Evolutionary conservation across 92 coral and sea anemone species (phyloP), one percentile per base, ranked within the genome.

Genomic region (Epizoanthus fatuus): DNA sequence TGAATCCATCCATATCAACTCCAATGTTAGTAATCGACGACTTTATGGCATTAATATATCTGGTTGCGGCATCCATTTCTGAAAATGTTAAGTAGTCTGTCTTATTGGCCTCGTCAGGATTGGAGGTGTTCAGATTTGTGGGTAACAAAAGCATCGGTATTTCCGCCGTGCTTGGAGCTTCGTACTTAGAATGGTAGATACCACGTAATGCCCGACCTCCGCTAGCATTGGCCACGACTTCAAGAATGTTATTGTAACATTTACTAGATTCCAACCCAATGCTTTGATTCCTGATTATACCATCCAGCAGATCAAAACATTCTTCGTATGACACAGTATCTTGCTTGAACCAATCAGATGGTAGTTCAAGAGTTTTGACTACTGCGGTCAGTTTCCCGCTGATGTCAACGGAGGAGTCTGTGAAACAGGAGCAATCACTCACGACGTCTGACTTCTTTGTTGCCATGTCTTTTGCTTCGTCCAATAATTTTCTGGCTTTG

Each of bases 141-240:
- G 91, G 91, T 44, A 72, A n/a, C 81, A 42, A 37, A 4, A 87
- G 15, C 2, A 87, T 68, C 20, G 82, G 81, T 52, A 17, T 25
- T 16, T 64, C 82, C 2, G 86, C 91, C 29, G 83, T 13, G 37
- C n/a, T 54, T 12, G 86, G 81, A 17, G 57, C 53, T 17, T 56
- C 45, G 20, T 87, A 87, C 38, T 87, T 73, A 39, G 91, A 87
- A 11, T 60, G 66, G 68, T 59, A 87, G 58, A 87, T 81, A 4
- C 91, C 91, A 72, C 86, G 80, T 2, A 87, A 22, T 5, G 87
- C 91, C 37, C 72, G 76, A 1, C 87, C 90, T 2, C 73, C 81
- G 53, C 92, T 88, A 35, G 88, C 92, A 52, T 83, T 88, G 5
- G 63, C 49, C 17, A 87, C 79, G 12, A 87, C 79, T 65, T 87